A percentile compares a stretch with the other conserved stretches of the same genome.
Evolutionary conservation across 2,888 invertebrate species (phyloP).

Genomic region (Lumbricus terrestris): DNA sequence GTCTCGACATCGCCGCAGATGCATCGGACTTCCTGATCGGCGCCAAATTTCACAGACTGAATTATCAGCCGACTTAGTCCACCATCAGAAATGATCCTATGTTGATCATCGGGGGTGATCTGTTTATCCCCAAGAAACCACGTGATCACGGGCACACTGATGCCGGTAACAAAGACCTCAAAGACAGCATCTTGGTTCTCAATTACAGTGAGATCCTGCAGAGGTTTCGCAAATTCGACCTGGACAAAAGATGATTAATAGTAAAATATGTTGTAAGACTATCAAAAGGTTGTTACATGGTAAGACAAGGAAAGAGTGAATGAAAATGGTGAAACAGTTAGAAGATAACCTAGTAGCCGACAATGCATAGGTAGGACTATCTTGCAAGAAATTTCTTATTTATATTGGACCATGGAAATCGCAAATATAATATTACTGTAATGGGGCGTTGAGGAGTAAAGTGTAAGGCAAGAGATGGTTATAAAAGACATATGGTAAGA

Average conservation of each 20-base stretch:
- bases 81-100: background rate
- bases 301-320: background rate
- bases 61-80: background rate
- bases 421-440: no score
- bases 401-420: no score
- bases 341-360: background rate
- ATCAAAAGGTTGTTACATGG: background rate
- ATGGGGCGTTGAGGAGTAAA: no score
- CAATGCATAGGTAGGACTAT: background rate
- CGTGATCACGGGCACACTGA: background rate
- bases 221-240: slow-evolving; percentile 48
- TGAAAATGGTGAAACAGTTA: background rate
- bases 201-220: slow-evolving; percentile 30
- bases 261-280: background rate
- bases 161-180: background rate
- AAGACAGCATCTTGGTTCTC: background rate
- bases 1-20: background rate
- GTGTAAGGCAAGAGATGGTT: no score
- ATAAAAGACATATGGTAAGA: no score
- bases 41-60: background rate
- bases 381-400: background rate
- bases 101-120: background rate
- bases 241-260: background rate
- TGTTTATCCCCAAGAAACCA: background rate
- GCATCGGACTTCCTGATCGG: background rate